Base-by-base conservation (phyloP, 2,797 vertebrate genomes). In the Mus minutoides region DNA sequence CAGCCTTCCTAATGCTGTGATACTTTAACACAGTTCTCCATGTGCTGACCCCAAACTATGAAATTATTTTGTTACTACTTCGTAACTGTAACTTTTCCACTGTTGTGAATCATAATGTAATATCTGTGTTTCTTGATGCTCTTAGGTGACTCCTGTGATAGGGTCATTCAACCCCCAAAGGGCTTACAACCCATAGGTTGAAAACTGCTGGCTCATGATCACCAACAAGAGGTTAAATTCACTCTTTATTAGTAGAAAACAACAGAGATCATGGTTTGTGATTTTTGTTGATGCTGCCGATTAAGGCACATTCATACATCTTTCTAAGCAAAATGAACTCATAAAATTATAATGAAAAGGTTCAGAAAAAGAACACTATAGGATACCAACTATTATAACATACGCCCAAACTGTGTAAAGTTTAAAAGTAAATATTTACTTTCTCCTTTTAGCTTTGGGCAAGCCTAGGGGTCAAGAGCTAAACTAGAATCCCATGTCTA, bases 371-470 rank as follows among this genome's bases (percentile, higher is more conserved):
- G 78, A 88, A 87, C 86, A 83, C 56, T 43, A 96, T 76, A 91
- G 13, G 93, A 95, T 94, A 93, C 80, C 83, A 46, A 0, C 12
- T 84, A 64, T 40, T 40, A 43, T 46, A 80, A 64, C 86, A 46
- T 96, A 34, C 62, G 82, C 85, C 58, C 11, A 79, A 96, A 83
- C 76, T n/a, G 40, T 92, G 71, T 90, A 90, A 97, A 90, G 60
- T 88, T 96, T 87, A 83, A 96, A 95, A 80, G 64, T 91, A 94
- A 95, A 75, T 96, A 95, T 94, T 96, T 97, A 95, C 96, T 98
- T 97, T 96, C 46, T 93, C 85, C 49, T 24, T 88, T 64, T 93
- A 93, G 76, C 49, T 95, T 88, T 78, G 94, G 60, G 54, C 91
- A 64, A 93, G 64, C 87, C 91, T 69, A 95, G 7, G 43, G 73